Evolutionary conservation across 2,797 vertebrate genomes (phyloP).

Genomic region (Argyrosomus regius): DNA sequence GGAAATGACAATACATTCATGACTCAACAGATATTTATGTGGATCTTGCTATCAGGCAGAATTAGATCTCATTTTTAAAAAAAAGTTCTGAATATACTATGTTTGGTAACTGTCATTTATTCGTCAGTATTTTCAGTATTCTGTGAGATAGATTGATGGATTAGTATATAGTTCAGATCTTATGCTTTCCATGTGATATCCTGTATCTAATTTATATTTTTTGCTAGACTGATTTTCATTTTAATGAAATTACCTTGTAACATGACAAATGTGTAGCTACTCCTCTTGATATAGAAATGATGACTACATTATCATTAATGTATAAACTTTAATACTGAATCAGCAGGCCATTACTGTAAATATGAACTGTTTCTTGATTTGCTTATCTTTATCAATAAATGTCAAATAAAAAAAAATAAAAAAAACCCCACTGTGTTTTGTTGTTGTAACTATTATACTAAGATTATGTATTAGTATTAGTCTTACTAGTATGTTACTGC

Average conservation of each 20-base stretch:
- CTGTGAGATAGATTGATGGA: slow-evolving; percentile 19
- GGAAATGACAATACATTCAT: slow-evolving; percentile 44
- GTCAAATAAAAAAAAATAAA: slow-evolving; percentile 19
- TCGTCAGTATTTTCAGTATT: slow-evolving; percentile 52
- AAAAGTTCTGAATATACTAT: slow-evolving; percentile 44
- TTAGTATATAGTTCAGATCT: slow-evolving; percentile 38
- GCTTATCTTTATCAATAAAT: slow-evolving; percentile 75
- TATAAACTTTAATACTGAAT: slow-evolving; percentile 29
- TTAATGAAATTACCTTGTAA: slow-evolving; percentile 58
- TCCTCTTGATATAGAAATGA: slow-evolving; percentile 28
- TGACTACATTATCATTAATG: slow-evolving; percentile 38
- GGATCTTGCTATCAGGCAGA: slow-evolving; percentile 45
- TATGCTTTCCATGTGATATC: slow-evolving; percentile 37
- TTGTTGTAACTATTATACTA: neutral
- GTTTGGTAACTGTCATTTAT: slow-evolving; percentile 55
- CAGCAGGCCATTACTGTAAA: slow-evolving; percentile 67
- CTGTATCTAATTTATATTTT: slow-evolving; percentile 69
- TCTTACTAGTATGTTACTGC: no score
- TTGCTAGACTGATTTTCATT: slow-evolving; percentile 50
- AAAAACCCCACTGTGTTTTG: neutral
- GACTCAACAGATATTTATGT: slow-evolving; percentile 68
- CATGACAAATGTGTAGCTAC: slow-evolving; percentile 38
- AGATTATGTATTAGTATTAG: neutral
- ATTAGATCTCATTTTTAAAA: slow-evolving; percentile 45
- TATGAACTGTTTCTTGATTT: slow-evolving; percentile 68